Conservation (phyloP, 2,113 vertebrate genomes). For the Chionodraco myersi region DNA sequence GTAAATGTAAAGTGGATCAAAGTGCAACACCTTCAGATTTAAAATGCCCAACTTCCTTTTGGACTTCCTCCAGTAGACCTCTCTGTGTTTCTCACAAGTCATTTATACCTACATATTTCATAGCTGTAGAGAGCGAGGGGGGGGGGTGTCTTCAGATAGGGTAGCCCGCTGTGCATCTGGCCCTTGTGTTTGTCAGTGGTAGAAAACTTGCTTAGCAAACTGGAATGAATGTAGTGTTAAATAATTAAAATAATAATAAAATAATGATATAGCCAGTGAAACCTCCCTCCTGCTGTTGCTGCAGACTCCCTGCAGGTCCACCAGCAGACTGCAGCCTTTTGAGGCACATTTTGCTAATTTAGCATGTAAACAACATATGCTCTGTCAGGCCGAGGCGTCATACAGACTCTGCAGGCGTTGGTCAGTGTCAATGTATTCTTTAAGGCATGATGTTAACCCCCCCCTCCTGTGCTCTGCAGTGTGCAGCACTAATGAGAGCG, state of each 20-base stretch:
- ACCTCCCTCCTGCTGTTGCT: constrained; percentile 16
- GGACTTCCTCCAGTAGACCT: no score
- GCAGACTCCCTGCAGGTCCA: neutral
- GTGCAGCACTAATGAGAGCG: constrained; percentile 63
- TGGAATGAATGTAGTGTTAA: neutral
- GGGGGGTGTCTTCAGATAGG: no score
- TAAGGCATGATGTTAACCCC: constrained; percentile 50
- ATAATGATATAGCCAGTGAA: neutral
- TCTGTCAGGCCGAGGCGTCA: constrained; percentile 24
- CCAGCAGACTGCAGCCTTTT: constrained; percentile 21
- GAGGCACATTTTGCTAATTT: constrained; percentile 44
- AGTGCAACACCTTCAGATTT: no score
- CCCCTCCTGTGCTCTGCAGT: constrained; percentile 18
- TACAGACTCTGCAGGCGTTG: constrained; percentile 34
- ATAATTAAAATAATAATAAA: neutral
- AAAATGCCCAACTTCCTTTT: no score
- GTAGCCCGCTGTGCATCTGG: no score
- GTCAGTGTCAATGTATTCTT: constrained; percentile 31
- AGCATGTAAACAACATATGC: constrained; percentile 61
- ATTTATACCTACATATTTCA: no score
- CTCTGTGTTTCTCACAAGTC: no score
- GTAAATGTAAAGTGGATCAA: no score
- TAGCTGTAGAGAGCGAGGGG: no score
- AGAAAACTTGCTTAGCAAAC: neutral
- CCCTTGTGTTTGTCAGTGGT: no score